phyloP scores from a whole-genome alignment of 2,888 invertebrate genomes.

The Tromatobia lineatoria region DNA sequence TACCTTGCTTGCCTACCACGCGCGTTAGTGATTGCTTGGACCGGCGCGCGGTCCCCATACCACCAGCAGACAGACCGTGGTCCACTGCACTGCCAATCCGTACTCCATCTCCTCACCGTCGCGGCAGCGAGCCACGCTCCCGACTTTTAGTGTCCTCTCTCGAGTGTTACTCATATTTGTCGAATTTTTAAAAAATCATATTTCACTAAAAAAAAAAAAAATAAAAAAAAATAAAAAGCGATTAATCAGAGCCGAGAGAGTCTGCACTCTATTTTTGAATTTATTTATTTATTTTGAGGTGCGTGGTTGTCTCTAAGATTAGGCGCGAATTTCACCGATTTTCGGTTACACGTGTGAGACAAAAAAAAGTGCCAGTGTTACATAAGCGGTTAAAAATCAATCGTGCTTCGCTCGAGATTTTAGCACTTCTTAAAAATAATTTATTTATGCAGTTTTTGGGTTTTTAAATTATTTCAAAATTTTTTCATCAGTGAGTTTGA shows the following conservation, averaged over 20 bases:
- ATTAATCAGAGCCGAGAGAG: constrained; percentile 5
- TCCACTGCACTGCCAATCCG: constrained; percentile 80
- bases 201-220: neutral
- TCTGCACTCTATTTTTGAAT: neutral
- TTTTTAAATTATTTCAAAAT: neutral
- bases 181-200: neutral
- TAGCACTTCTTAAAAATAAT: neutral
- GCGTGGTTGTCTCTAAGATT: neutral
- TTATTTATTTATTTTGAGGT: neutral
- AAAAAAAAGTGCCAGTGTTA: constrained; percentile 31
- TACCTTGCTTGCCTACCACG: constrained; percentile 60
- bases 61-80: constrained; percentile 73
- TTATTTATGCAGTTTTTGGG: too few species aligned
- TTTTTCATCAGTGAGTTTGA: neutral
- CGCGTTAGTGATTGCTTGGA: constrained; percentile 69
- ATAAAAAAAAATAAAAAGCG: neutral
- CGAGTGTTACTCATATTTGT: constrained; percentile 39
- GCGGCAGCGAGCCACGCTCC: constrained; percentile 59
- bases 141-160: constrained; percentile 40
- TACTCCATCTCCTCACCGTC: constrained; percentile 76
- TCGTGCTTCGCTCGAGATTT: neutral
- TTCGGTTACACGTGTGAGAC: neutral
- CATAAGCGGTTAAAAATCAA: neutral
- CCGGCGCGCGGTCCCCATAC: constrained; percentile 58
- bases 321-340: neutral